Conservation (phyloP, 2,113 vertebrate species). For the Jacana jacana region DNA sequence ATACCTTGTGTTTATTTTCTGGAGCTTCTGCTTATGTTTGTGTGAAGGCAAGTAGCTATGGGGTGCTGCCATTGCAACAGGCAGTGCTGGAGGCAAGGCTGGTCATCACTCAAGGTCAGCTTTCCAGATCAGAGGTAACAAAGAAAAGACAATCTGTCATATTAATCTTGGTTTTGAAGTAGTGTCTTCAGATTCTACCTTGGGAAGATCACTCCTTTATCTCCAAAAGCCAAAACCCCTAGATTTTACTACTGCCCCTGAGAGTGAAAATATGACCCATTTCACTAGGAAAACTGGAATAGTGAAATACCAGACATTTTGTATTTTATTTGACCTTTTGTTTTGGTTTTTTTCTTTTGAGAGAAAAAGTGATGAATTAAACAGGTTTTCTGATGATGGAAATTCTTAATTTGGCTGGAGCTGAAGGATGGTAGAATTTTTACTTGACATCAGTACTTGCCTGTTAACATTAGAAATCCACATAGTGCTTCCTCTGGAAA, state of each 20-base stretch:
- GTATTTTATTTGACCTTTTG: neutral
- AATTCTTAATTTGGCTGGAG: neutral
- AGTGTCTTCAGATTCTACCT: neutral
- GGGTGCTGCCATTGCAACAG: neutral
- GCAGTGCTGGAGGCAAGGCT: neutral
- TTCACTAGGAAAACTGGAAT: neutral
- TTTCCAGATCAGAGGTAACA: neutral
- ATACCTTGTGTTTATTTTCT: neutral
- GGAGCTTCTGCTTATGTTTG: neutral
- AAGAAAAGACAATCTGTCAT: neutral
- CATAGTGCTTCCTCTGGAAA: neutral
- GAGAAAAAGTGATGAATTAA: neutral
- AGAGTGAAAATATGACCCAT: neutral
- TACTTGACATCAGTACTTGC: neutral
- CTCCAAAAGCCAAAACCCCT: neutral
- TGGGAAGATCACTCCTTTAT: neutral
- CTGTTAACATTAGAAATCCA: neutral
- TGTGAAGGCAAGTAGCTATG: neutral
- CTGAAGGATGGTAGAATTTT: neutral
- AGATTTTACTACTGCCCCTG: neutral
- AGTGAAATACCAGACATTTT: neutral
- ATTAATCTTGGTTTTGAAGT: neutral
- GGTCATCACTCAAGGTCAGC: accelerated
- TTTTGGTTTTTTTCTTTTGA: neutral
- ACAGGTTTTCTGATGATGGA: neutral